Percentiles rank a stretch among this genome's conserved stretches.
Conservation (phyloP, 2,113 vertebrate genomes). For the Poeciliopsis retropinna region DNA sequence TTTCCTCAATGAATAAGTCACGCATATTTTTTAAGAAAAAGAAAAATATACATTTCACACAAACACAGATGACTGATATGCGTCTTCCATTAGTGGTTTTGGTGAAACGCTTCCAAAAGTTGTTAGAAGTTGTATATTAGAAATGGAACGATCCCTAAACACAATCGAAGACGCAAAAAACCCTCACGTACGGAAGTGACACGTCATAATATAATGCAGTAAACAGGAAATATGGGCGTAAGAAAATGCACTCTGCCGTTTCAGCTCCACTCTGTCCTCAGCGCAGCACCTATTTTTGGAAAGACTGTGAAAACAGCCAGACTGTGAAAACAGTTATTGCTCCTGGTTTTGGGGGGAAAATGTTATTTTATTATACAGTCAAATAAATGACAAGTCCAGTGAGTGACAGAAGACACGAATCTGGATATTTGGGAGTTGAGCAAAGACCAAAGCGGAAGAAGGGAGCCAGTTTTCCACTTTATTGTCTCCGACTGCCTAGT, state of each 20-base stretch:
- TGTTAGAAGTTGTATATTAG: not conserved
- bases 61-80: conserved; percentile 15
- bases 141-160: not conserved
- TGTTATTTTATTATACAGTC: conserved; percentile 39
- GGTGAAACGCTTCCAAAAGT: not conserved
- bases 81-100: conserved; percentile 8
- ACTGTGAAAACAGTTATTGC: conserved; percentile 48
- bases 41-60: conserved; percentile 30
- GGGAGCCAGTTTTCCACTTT: conserved; percentile 44
- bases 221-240: conserved; percentile 79
- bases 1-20: conserved; percentile 57
- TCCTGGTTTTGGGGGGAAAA: conserved; percentile 23
- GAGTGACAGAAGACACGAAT: conserved; percentile 42
- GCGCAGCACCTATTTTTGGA: conserved; percentile 68
- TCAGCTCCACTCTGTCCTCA: conserved; percentile 62
- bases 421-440: conserved; percentile 48
- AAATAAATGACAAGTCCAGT: conserved; percentile 56
- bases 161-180: conserved; percentile 42
- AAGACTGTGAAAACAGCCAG: conserved; percentile 56
- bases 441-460: conserved; percentile 26
- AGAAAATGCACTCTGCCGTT: conserved; percentile 71
- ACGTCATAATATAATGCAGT: conserved; percentile 65
- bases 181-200: conserved; percentile 62
- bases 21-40: conserved; percentile 35
- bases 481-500: conserved; percentile 58